Base-by-base conservation (phyloP, 2,888 invertebrate genomes). In the Kryphioiulus occultus region DNA sequence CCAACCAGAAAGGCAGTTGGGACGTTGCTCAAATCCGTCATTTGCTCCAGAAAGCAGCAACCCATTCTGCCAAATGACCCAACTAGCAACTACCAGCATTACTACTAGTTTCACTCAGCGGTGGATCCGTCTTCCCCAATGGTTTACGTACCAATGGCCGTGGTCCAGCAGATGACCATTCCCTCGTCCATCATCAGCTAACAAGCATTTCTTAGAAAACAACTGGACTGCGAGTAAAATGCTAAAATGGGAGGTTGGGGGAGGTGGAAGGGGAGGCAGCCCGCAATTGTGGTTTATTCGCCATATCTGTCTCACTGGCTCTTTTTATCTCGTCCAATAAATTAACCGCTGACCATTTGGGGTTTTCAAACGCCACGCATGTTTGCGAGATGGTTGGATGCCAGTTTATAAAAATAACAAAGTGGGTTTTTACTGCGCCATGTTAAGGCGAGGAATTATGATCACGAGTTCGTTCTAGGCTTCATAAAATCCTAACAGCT, bases 391-490 rank as follows among this genome's bases (percentile, higher is more conserved):
- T 53, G 53, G 53, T 53, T 19, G 17, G 53, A 53, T 53, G 53
- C 53, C 53, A 53, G 53, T 53, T 53, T 53, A 53, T 53, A 53
- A 53, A 53, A 53, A 53, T 53, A 53, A 53, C 53, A 53, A 53
- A 53, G 53, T 53, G 19, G 17, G 53, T 4, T 53, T 53, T 53
- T 53, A 17, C 53, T 17, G 12, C 53, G 0, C 19, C 0, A 53
- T 53, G 53, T 15, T 53, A 17, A 17, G 53, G 53, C 53, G 53
- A 53, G 53, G 53, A 53, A 53, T 53, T 12, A 53, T 53, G 53
- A 17, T 17, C 53, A 7, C 15, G 42, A 42, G 42, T 15, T 15
- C 15, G 15, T 9, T 42, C 42, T 42, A 15, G 53, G n/a, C n/a
- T n/a, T n/a, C 42, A 42, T 42, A 42, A 42, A 42, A 42, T 42